Conservation (phyloP, 2,888 invertebrate species). For the Acleris cristana region DNA sequence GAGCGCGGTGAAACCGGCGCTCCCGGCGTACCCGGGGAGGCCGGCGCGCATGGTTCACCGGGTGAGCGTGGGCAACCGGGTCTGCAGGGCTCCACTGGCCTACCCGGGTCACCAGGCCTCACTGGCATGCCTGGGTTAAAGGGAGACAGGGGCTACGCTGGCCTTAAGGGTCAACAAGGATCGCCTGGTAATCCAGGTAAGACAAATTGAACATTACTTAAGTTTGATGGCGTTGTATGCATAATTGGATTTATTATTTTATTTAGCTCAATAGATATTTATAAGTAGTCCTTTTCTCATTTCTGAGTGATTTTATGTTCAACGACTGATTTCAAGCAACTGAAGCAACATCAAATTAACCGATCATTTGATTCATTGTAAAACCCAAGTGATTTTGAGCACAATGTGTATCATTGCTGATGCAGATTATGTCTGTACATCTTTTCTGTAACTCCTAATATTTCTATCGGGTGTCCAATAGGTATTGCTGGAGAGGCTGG, state of each 20-base stretch:
- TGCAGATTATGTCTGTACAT: no score
- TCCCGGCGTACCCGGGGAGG: conserved; percentile 88
- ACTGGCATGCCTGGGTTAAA: conserved; percentile 88
- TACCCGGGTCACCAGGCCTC: conserved; percentile 87
- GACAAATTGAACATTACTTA: not conserved
- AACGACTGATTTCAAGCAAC: no score
- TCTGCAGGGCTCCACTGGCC: conserved; percentile 87
- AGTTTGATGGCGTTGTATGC: not conserved
- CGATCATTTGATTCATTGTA: no score
- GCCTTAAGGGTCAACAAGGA: conserved; percentile 90
- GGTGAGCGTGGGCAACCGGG: conserved; percentile 91
- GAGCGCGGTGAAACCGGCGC: conserved; percentile 91
- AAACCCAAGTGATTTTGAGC: no score
- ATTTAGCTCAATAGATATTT: no score
- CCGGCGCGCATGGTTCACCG: conserved; percentile 88
- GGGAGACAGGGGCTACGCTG: conserved; percentile 88
- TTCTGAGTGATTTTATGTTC: no score
- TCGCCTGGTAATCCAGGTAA: conserved; percentile 84
- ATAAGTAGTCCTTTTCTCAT: no score
- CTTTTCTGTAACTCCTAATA: not conserved
- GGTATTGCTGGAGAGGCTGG: conserved; percentile 87
- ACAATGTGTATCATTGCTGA: no score
- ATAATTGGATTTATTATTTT: no score
- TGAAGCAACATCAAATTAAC: no score
- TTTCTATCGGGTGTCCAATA: conserved; percentile 41